Conservation (phyloP, 30 jellyfish, hydroid and myxozoan species). For the Catostylus mosaicus region DNA sequence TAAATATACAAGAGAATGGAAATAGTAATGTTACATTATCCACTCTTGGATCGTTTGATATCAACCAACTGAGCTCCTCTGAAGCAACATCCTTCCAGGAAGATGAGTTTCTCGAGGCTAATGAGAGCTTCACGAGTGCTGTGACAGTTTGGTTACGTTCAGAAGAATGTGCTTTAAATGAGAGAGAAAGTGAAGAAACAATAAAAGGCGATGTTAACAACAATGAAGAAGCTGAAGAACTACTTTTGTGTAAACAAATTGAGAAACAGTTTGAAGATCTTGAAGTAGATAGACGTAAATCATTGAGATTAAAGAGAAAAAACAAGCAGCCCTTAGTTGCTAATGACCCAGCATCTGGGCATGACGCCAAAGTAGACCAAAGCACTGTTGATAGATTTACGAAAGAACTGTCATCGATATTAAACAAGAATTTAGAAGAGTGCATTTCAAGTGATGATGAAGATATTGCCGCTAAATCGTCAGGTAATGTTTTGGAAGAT, state of each 20-base stretch:
- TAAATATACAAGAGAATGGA: not conserved
- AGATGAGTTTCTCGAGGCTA: conserved; percentile 21
- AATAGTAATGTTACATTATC: too few species aligned
- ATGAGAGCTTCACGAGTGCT: conserved; percentile 27
- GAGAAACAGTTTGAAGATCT: conserved; percentile 29
- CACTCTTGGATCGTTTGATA: too few species aligned
- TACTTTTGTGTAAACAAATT: conserved; percentile 8
- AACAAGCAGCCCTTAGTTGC: not conserved
- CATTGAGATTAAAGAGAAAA: not conserved
- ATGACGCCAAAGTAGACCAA: not conserved
- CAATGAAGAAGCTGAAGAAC: conserved; percentile 13
- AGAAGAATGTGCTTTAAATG: conserved; percentile 10
- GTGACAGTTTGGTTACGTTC: conserved; percentile 37
- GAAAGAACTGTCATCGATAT: not conserved
- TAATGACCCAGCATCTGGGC: not conserved
- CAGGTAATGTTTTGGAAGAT: not conserved
- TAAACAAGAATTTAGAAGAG: not conserved
- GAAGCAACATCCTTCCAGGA: not conserved
- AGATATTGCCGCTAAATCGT: not conserved
- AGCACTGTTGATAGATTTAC: not conserved
- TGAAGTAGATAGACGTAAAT: not conserved
- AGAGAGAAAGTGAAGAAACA: conserved; percentile 57
- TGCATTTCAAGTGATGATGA: not conserved
- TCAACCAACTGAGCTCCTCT: too few species aligned
- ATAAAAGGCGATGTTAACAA: conserved; percentile 34